A percentile compares a stretch with the other conserved stretches of the same genome.
Conservation (phyloP, 2,113 vertebrate species). For the Pseudolaguvia tuberculata region DNA sequence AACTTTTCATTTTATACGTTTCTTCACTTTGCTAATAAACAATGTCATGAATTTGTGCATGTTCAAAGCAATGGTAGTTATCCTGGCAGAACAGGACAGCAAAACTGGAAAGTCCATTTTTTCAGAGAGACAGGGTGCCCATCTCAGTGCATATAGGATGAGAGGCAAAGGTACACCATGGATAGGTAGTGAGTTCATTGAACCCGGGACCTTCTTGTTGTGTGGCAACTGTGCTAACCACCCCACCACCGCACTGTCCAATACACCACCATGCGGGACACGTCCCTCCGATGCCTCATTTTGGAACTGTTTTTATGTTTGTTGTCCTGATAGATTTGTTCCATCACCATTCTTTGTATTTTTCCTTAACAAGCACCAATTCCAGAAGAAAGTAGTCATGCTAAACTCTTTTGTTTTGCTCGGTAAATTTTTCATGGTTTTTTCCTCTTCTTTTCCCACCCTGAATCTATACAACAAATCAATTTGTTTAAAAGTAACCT, state of each 20-base stretch:
- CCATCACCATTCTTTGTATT: slow-evolving; percentile 36
- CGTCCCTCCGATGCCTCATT: slow-evolving; percentile 44
- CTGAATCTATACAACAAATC: slow-evolving; percentile 65
- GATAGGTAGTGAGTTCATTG: too few species aligned
- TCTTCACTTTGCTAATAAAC: too few species aligned
- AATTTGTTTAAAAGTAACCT: slow-evolving; percentile 67
- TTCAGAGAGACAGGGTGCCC: too few species aligned
- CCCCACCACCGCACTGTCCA: too few species aligned
- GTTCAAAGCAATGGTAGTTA: neutral
- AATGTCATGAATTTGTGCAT: neutral
- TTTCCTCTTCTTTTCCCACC: slow-evolving; percentile 50
- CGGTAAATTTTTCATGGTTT: slow-evolving; percentile 69
- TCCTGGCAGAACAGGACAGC: neutral
- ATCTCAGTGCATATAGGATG: too few species aligned
- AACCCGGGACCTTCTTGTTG: too few species aligned
- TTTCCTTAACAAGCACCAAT: slow-evolving; percentile 38
- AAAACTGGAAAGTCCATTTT: slow-evolving; percentile 15
- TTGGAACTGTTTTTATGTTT: slow-evolving; percentile 46
- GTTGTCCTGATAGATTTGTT: slow-evolving; percentile 50
- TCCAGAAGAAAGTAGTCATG: slow-evolving; percentile 41
- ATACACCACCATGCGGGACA: slow-evolving; percentile 39
- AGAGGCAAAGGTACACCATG: too few species aligned
- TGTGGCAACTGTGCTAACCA: too few species aligned
- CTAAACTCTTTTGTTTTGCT: slow-evolving; percentile 63
- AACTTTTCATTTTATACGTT: too few species aligned